These are phyloP conservation scores for Mimas tiliae DNA, from an alignment of 2,888 invertebrate genomes.

Conservation along the genomic window DNA sequence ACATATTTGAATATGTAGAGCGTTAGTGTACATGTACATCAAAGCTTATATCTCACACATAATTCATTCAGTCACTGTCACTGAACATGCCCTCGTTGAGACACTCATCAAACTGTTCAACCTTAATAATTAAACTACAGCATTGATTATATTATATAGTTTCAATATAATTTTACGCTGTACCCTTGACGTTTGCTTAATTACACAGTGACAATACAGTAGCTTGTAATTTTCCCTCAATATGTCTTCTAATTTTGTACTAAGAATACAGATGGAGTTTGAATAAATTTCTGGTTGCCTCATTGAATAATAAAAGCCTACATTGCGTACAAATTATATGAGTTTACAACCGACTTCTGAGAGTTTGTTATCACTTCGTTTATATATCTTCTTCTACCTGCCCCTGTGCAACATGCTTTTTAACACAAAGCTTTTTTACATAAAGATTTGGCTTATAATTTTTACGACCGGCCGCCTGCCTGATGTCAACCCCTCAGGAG, in stretches of 20 bases:
- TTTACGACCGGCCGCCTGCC: too few species aligned
- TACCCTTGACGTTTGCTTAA: slow-evolving; percentile 19
- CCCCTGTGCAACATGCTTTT: too few species aligned
- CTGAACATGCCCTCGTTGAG: neutral
- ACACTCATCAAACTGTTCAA: slow-evolving; percentile 19
- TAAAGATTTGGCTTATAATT: too few species aligned
- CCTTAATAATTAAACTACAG: slow-evolving; percentile 17
- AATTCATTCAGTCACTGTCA: slow-evolving; percentile 9
- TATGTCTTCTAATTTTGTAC: slow-evolving; percentile 1
- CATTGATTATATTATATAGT: slow-evolving; percentile 16
- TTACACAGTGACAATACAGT: slow-evolving; percentile 14
- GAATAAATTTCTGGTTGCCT: neutral
- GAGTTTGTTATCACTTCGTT: too few species aligned
- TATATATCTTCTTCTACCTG: too few species aligned
- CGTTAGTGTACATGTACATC: neutral
- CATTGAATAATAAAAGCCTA: neutral
- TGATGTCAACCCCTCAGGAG: too few species aligned
- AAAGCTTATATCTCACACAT: neutral
- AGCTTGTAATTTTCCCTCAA: slow-evolving; percentile 17
- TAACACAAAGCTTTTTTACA: too few species aligned
- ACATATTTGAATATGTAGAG: too few species aligned
- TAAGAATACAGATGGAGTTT: neutral
- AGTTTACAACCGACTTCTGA: neutral
- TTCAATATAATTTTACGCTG: slow-evolving; percentile 17
- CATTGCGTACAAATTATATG: neutral